Base-by-base conservation (phyloP, 1,140 invertebrate species). In the Drosophila malerkotliana region DNA sequence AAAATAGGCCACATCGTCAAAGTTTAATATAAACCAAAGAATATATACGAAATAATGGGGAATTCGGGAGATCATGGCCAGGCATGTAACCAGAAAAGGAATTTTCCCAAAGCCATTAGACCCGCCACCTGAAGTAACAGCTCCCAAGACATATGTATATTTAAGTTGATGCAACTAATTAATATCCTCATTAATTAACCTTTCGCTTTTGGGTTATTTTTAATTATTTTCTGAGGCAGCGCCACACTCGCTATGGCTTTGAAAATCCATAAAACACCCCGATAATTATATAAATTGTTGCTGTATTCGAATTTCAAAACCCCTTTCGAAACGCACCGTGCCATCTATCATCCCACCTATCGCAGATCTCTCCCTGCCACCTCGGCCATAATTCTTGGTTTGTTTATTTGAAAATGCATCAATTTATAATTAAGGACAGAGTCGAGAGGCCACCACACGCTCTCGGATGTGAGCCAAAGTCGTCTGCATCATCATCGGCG, bases 351-450 rank as follows among this genome's bases (percentile, higher is more conserved):
- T 18, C 7, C 57, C 44, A 52, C 54, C 63, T 72, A 53, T 73
- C 68, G 52, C 53, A 71, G 57, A 75, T 66, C 47, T 75, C 56
- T 53, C 41, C 41, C 37, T 53, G 34, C 63, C 34, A 37, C 34
- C 34, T 37, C 34, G 1, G 51, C 66, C 67, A 71, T 71, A 69
- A 57, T 72, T 59, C 67, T 68, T 67, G 52, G 52, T 71, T 77
- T 71, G 52, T 68, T 88, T 82, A 83, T 85, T 83, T 63, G 55
- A 59, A 80, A 57, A 64, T 88, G 77, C 75, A 72, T 83, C 82
- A 85, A 88, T 85, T 82, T 82, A 72, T 85, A 88, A 87, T 88
- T 87, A 87, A 87, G 83, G 82, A 87, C 83, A 77, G 63, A 76
- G 79, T 44, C 48, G 67, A 68, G 68, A 81, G 77, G 77, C 77